A percentile compares a stretch with the other conserved stretches of the same genome.
Conservation (phyloP, 2,113 vertebrate genomes). For the Sander vitreus region DNA sequence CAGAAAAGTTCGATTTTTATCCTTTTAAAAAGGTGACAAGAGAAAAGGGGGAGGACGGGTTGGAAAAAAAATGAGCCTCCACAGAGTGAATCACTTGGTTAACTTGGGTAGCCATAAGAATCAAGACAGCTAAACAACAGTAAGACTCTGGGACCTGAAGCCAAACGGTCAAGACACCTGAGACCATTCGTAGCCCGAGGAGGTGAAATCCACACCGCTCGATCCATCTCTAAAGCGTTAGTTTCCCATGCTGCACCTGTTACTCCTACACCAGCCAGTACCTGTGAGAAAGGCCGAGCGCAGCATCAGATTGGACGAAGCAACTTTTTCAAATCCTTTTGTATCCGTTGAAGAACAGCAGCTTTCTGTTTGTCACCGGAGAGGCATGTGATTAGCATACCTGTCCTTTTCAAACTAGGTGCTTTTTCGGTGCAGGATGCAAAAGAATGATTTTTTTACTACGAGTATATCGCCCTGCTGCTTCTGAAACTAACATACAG, state of each 20-base stretch:
- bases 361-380: constrained; percentile 71
- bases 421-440: constrained; percentile 14
- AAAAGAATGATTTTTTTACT: too few species aligned
- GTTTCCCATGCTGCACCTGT: constrained; percentile 75
- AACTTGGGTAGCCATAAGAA: constrained; percentile 9
- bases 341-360: constrained; percentile 43
- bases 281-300: constrained; percentile 62
- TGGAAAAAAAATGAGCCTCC: neutral
- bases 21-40: neutral
- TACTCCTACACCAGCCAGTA: constrained; percentile 55
- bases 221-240: constrained; percentile 29
- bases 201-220: constrained; percentile 72
- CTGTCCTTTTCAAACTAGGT: constrained; percentile 29
- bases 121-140: constrained; percentile 44
- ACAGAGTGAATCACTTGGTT: constrained; percentile 33
- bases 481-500: constrained; percentile 19
- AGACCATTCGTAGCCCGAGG: constrained; percentile 62
- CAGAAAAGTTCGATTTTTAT: constrained; percentile 13
- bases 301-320: constrained; percentile 64
- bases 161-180: constrained; percentile 58
- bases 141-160: constrained; percentile 41
- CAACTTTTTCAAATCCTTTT: constrained; percentile 66
- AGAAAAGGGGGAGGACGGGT: constrained; percentile 1
- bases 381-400: constrained; percentile 61
- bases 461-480: constrained; percentile 18